Conservation (phyloP, 1,140 invertebrate species). For the Chrysoperla carnea region DNA sequence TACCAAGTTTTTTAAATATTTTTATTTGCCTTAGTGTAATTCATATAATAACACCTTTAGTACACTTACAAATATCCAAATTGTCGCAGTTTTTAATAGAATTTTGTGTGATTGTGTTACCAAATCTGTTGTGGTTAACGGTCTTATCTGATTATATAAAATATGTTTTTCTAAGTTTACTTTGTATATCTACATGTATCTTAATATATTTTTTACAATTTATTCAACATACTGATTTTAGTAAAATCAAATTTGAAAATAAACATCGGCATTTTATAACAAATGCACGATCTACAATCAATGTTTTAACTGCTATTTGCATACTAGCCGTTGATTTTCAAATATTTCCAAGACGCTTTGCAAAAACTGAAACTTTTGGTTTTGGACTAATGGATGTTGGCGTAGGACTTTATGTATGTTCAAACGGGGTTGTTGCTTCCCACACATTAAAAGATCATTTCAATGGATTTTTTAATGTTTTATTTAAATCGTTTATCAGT, state of each 20-base stretch:
- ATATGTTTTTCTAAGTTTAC: conserved; percentile 12
- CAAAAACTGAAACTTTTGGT: conserved; percentile 76
- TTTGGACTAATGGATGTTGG: conserved; percentile 89
- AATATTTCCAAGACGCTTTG: conserved; percentile 65
- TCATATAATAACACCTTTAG: too few species aligned
- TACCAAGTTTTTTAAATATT: conserved; percentile 24
- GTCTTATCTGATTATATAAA: conserved; percentile 17
- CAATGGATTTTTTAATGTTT: conserved; percentile 19
- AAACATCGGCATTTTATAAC: conserved; percentile 35
- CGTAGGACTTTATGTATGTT: conserved; percentile 76
- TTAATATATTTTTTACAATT: conserved; percentile 6
- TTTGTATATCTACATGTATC: conserved; percentile 9
- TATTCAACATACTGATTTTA: not conserved
- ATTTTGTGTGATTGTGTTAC: conserved; percentile 28
- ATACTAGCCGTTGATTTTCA: conserved; percentile 89
- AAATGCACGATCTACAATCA: conserved; percentile 47
- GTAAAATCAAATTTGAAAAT: not conserved
- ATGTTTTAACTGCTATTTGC: conserved; percentile 57
- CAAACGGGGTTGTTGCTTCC: conserved; percentile 63
- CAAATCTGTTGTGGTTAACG: conserved; percentile 30
- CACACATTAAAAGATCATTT: conserved; percentile 11
- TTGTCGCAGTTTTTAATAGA: conserved; percentile 19
- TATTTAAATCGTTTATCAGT: conserved; percentile 20
- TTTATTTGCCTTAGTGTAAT: conserved; percentile 8
- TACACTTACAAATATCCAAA: too few species aligned